Evolutionary conservation across 2,888 invertebrate genomes (phyloP), one percentile per base, ranked within the genome.

Genomic region (Scaptomyza reducta): DNA sequence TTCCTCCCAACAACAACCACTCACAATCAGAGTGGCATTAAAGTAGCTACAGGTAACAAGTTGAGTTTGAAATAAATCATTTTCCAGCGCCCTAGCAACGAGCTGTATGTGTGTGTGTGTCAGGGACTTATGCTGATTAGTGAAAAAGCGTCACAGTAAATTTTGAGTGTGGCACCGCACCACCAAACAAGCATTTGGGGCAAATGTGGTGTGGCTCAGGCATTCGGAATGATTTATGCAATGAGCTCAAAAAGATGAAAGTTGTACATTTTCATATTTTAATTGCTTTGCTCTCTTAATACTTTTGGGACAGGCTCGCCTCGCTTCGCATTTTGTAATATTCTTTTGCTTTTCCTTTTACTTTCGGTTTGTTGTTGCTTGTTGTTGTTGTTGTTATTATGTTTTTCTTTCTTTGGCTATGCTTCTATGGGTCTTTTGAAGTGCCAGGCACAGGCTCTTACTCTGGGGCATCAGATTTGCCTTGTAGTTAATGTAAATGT

Each of bases 221-320:
- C 86, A 85, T 74, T 85, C 73, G 80, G 70, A 81, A 87, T 87
- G 86, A 87, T 87, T 87, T 87, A 87, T 83, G 84, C 78, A 88
- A 86, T 89, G 87, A 82, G 79, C 82, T 78, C 79, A 77, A 77
- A 87, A 87, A 87, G 88, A 87, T 87, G 86, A 87, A 87, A 87
- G 88, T 88, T 88, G 77, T 86, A 84, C 77, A 87, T 81, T 86
- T 88, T 89, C 87, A 89, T 89, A 89, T 89, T 89, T 89, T 89
- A 89, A 89, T 89, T 89, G 89, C 89, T 89, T 89, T 89, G 87
- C 84, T 88, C 87, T 87, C 76, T 79, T 88, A 84, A 85, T 81
- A 83, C 81, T 85, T 79, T 77, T 79, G 87, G 83, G 89, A 77
- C 84, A 75, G 73, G 58, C 77, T 42, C 49, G 66, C 53, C 42